Conservation (phyloP, 2,888 invertebrate species). For the Theristus sp. region DNA sequence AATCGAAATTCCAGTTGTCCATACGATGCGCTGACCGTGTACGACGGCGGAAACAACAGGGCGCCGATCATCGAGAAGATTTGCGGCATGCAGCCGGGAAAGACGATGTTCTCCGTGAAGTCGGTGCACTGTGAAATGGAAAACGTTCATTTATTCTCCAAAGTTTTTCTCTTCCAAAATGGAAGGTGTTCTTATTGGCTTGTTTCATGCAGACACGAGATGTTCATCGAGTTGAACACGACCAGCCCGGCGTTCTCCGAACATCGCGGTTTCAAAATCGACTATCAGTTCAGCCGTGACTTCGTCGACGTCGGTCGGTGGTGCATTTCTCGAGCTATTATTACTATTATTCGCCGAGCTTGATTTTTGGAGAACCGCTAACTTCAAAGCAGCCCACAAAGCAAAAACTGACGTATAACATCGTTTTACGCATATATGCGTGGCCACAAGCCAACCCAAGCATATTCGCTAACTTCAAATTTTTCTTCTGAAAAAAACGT, state of each 20-base stretch:
- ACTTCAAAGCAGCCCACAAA: too few species aligned
- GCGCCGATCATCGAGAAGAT: conserved; percentile 42
- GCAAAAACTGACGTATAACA: too few species aligned
- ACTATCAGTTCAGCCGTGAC: conserved; percentile 92
- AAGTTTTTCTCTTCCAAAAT: too few species aligned
- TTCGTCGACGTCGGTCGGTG: conserved; percentile 85
- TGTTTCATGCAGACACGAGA: conserved; percentile 15
- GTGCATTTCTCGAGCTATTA: too few species aligned
- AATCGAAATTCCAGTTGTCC: conserved; percentile 75
- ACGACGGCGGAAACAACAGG: conserved; percentile 73
- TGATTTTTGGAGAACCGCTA: too few species aligned
- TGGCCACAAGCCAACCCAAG: too few species aligned
- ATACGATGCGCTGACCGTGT: conserved; percentile 89
- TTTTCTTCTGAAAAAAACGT: too few species aligned
- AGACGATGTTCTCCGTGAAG: conserved; percentile 21
- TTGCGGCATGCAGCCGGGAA: conserved; percentile 26
- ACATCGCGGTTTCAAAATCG: conserved; percentile 93
- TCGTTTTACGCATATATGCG: too few species aligned
- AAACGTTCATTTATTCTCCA: too few species aligned
- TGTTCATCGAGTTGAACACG: conserved; percentile 27
- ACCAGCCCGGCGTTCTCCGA: conserved; percentile 46
- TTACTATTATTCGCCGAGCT: too few species aligned
- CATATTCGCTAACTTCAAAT: too few species aligned
- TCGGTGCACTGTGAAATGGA: neutral
- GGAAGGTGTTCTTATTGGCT: too few species aligned